A percentile compares a stretch with the other conserved stretches of the same genome.
phyloP scores from a whole-genome alignment of 1,140 invertebrate species.

The Apis mellifera region DNA sequence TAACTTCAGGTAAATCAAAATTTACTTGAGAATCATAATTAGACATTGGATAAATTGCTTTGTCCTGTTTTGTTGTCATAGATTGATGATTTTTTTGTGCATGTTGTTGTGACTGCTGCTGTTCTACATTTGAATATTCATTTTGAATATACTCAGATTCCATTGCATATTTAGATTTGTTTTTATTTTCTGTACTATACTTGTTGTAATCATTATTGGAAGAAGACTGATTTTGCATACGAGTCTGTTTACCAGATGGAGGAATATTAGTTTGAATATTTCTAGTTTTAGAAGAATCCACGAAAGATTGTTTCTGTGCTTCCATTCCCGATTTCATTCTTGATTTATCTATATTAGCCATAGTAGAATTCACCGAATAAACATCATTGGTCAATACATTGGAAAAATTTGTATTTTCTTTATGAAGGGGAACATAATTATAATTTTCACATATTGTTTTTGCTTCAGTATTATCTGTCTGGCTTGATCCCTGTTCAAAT shows the following conservation, averaged over 20 bases:
- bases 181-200: slow-evolving; percentile 69
- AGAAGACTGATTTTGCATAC: slow-evolving; percentile 54
- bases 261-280: slow-evolving; percentile 63
- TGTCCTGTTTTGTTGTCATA: slow-evolving; percentile 72
- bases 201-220: slow-evolving; percentile 68
- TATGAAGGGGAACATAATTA: slow-evolving; percentile 74
- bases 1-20: slow-evolving; percentile 69
- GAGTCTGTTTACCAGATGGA: slow-evolving; percentile 47
- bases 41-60: slow-evolving; percentile 66
- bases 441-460: slow-evolving; percentile 77
- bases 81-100: slow-evolving; percentile 62
- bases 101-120: slow-evolving; percentile 70
- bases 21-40: slow-evolving; percentile 74
- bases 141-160: slow-evolving; percentile 76
- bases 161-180: slow-evolving; percentile 74
- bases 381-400: slow-evolving; percentile 55
- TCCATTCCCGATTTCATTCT: slow-evolving; percentile 65
- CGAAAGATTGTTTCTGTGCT: slow-evolving; percentile 66
- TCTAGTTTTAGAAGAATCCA: slow-evolving; percentile 70
- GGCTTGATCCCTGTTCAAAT: slow-evolving; percentile 67
- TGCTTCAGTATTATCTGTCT: slow-evolving; percentile 67
- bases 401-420: slow-evolving; percentile 70
- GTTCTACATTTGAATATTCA: slow-evolving; percentile 69
- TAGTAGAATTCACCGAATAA: slow-evolving; percentile 42
- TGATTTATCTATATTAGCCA: slow-evolving; percentile 69